Conservation (phyloP, 2,113 vertebrate species). For the Pterocles gutturalis region DNA sequence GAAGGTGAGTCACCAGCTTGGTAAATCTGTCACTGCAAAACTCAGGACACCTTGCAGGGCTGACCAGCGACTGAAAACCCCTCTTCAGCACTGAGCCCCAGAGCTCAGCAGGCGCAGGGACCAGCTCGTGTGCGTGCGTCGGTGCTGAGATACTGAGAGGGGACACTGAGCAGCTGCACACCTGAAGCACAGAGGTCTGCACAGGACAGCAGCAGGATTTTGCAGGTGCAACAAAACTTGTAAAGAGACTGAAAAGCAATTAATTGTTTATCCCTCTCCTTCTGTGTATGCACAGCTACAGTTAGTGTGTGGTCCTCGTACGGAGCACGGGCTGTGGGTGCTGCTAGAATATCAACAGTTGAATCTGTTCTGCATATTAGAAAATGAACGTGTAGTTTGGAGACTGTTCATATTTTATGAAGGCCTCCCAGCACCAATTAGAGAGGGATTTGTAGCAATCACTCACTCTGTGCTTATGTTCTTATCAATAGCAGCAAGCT, state of each 20-base stretch:
- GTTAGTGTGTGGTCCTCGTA: background rate
- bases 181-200: background rate
- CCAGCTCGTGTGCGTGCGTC: background rate
- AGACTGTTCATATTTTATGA: conserved; percentile 17
- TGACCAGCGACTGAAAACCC: background rate
- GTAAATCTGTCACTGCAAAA: background rate
- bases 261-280: background rate
- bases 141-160: background rate
- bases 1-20: background rate
- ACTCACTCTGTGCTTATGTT: conserved; percentile 18
- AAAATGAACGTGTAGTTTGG: background rate
- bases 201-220: background rate
- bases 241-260: background rate
- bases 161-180: background rate
- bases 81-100: background rate
- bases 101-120: background rate
- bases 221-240: background rate
- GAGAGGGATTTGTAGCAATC: conserved; percentile 45
- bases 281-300: background rate
- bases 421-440: conserved; percentile 29
- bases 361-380: background rate
- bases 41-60: background rate
- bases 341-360: background rate
- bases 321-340: background rate
- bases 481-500: conserved; percentile 53